phyloP scores from a whole-genome alignment of 2,888 invertebrate species.

The Drosophila diplacantha region DNA sequence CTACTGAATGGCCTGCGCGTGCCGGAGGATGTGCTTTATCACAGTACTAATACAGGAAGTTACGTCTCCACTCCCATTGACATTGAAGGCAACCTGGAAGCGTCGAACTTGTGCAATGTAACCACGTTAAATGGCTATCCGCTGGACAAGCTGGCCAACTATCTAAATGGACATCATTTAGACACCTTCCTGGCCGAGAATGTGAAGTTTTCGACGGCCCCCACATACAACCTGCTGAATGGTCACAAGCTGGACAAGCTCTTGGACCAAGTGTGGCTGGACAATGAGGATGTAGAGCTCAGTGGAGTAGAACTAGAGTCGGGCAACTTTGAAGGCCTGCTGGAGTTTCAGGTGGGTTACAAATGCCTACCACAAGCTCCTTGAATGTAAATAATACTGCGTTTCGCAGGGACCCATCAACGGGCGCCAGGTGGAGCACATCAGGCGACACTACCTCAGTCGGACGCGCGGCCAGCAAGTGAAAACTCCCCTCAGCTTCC shows the following conservation, averaged over 20 bases:
- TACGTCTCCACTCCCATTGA: slow-evolving; percentile 52
- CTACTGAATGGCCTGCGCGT: slow-evolving; percentile 76
- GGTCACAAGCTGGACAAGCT: slow-evolving; percentile 72
- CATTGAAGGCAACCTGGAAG: slow-evolving; percentile 50
- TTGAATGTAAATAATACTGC: background rate
- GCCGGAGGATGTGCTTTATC: slow-evolving; percentile 78
- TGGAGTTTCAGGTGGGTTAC: slow-evolving; percentile 65
- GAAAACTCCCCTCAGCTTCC: slow-evolving; percentile 77
- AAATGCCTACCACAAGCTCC: no score
- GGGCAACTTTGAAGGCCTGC: slow-evolving; percentile 65
- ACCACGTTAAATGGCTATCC: slow-evolving; percentile 63
- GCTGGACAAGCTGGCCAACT: slow-evolving; percentile 50
- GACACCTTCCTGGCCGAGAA: slow-evolving; percentile 75
- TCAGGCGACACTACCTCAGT: slow-evolving; percentile 80
- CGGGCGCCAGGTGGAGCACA: slow-evolving; percentile 77
- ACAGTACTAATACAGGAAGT: slow-evolving; percentile 53
- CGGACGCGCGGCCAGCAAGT: slow-evolving; percentile 79
- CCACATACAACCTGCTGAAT: slow-evolving; percentile 78
- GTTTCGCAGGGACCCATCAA: slow-evolving; percentile 78
- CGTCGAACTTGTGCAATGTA: slow-evolving; percentile 48
- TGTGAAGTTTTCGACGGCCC: slow-evolving; percentile 77
- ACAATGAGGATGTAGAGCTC: slow-evolving; percentile 73
- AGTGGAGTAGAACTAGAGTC: slow-evolving; percentile 52
- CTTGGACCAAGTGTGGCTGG: slow-evolving; percentile 79
- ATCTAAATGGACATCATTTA: slow-evolving; percentile 49